These are phyloP conservation scores for Hexactinellida sp. DNA, from an alignment of 37 sponge, comb jelly and placozoan species.

Conservation along the genomic window DNA sequence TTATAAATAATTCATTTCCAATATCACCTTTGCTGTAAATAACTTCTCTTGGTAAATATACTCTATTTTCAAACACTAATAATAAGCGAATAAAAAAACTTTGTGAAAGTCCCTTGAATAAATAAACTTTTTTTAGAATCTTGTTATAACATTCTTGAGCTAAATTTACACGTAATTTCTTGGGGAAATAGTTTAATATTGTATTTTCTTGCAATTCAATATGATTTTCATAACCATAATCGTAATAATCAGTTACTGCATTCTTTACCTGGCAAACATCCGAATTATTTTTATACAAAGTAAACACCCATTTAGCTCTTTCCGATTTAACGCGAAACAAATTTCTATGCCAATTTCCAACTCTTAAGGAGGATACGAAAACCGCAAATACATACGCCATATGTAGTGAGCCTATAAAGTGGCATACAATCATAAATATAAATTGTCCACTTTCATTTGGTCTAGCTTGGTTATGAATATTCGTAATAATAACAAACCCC, in stretches of 20 bases:
- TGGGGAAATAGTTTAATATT: background rate
- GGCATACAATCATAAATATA: background rate
- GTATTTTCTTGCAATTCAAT: background rate
- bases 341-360: slow-evolving; percentile 5
- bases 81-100: background rate
- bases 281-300: background rate
- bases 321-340: background rate
- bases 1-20: slow-evolving; percentile 11
- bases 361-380: background rate
- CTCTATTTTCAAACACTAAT: background rate
- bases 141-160: slow-evolving; percentile 6
- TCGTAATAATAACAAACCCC: slow-evolving; percentile 4
- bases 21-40: background rate
- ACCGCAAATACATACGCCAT: slow-evolving; percentile 15
- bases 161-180: background rate
- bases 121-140: background rate
- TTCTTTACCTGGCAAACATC: background rate
- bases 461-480: background rate
- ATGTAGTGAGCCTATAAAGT: background rate
- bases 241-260: background rate
- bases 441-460: background rate
- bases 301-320: background rate
- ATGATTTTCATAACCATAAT: background rate
- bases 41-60: background rate
- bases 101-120: background rate